Percentiles rank a stretch among this genome's conserved stretches.
These are phyloP conservation scores for Mus musculus DNA, from an alignment of 2,113 vertebrate species.

Conservation along the genomic window DNA sequence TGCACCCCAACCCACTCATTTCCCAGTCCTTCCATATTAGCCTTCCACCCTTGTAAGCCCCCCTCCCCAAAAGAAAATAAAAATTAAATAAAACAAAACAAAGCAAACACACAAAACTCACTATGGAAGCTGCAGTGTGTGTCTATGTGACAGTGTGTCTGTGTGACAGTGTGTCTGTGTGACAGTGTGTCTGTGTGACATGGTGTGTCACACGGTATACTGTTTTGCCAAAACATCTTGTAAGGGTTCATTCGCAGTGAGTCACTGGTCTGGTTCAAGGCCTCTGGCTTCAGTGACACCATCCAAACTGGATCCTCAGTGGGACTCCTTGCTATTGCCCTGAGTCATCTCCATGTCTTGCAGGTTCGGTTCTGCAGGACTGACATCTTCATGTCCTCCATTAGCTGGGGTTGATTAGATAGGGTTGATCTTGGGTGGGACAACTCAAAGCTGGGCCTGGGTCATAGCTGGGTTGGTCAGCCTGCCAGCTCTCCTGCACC, in stretches of 20 bases:
- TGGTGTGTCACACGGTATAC: not conserved
- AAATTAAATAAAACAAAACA: not conserved
- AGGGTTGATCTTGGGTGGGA: not conserved
- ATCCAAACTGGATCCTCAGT: not conserved
- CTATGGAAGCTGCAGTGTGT: not conserved
- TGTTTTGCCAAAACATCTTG: not conserved
- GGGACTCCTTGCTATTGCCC: not conserved
- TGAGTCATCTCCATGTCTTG: not conserved
- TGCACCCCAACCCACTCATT: not conserved
- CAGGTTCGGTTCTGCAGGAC: not conserved
- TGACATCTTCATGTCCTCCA: not conserved
- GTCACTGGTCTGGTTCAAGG: not conserved
- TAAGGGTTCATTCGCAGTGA: not conserved
- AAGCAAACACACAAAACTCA: not conserved
- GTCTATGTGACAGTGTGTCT: not conserved
- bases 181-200: not conserved
- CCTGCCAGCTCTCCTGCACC: not conserved
- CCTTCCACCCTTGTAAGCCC: not conserved
- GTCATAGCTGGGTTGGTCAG: not conserved
- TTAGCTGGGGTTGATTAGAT: not conserved
- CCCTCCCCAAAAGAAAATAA: not conserved
- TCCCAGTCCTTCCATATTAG: not conserved
- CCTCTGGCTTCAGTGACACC: not conserved
- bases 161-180: not conserved
- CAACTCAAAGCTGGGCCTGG: not conserved